Conservation (phyloP, 2,888 invertebrate genomes). For the Ochropleura leucogaster region DNA sequence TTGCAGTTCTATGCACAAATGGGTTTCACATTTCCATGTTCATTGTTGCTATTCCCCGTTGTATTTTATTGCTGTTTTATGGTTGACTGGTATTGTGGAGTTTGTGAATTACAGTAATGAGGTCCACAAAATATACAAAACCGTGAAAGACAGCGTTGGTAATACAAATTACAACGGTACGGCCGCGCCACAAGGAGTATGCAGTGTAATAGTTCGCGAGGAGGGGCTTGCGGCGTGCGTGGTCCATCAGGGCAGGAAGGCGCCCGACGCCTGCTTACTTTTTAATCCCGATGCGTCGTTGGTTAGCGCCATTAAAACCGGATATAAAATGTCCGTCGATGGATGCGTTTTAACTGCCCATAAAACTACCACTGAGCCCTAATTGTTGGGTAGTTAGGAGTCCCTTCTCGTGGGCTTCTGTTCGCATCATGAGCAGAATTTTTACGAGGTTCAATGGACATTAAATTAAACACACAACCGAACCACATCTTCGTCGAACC, state of each 20-base stretch:
- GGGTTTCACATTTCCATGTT: constrained; percentile 39
- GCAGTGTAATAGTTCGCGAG: constrained; percentile 47
- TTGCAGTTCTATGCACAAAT: constrained; percentile 38
- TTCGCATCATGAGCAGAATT: constrained; percentile 72
- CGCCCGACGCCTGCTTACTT: constrained; percentile 64
- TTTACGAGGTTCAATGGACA: constrained; percentile 79
- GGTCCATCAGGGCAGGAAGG: constrained; percentile 64
- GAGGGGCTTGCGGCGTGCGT: constrained; percentile 26
- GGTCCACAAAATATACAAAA: constrained; percentile 35
- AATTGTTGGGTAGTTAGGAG: constrained; percentile 78
- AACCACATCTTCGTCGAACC: constrained; percentile 62
- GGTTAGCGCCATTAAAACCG: constrained; percentile 76
- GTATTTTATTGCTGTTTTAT: constrained; percentile 51
- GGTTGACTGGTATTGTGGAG: constrained; percentile 39
- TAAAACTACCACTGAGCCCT: constrained; percentile 84
- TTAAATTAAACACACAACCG: constrained; percentile 76
- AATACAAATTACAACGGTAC: constrained; percentile 44
- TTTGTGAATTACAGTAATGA: constrained; percentile 40
- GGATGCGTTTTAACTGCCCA: constrained; percentile 82
- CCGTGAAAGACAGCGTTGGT: constrained; percentile 24
- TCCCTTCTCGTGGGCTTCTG: constrained; percentile 72
- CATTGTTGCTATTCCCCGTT: constrained; percentile 39
- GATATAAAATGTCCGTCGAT: constrained; percentile 81
- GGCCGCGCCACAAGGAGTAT: constrained; percentile 30
- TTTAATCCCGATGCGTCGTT: constrained; percentile 67